A percentile compares a stretch with the other conserved stretches of the same genome.
Evolutionary conservation across 2,797 vertebrate genomes (phyloP).

Genomic region (Argyrosomus regius): DNA sequence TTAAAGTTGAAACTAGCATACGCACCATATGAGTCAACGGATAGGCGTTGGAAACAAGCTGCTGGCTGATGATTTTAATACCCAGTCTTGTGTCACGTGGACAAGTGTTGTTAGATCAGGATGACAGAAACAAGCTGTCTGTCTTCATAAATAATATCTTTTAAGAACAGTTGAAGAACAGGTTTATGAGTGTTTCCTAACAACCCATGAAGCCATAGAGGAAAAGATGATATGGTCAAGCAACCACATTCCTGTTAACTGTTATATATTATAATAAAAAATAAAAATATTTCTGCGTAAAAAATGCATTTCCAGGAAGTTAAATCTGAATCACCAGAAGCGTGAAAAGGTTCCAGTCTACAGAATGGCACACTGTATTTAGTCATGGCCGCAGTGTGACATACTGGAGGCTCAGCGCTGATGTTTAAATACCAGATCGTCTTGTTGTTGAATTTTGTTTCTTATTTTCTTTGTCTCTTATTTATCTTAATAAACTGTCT

Average conservation of each 20-base stretch:
- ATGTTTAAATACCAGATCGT: not conserved
- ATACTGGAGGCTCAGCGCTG: not conserved
- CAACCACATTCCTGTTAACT: not conserved
- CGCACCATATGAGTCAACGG: not conserved
- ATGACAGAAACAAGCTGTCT: not conserved
- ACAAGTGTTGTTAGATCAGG: not conserved
- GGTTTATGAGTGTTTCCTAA: not conserved
- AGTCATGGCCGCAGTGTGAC: conserved; percentile 3
- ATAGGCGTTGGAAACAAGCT: not conserved
- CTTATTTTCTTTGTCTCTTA: not conserved
- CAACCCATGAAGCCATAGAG: not conserved
- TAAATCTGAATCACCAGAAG: conserved; percentile 31
- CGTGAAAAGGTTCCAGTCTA: conserved; percentile 29
- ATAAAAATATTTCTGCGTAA: not conserved
- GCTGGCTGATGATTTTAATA: not conserved
- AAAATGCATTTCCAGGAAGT: conserved; percentile 36
- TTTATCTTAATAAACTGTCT: not conserved
- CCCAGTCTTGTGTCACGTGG: not conserved
- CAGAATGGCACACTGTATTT: conserved; percentile 22
- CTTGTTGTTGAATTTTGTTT: not conserved
- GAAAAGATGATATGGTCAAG: conserved; percentile 12
- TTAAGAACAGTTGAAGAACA: not conserved
- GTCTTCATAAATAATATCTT: not conserved
- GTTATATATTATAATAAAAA: no score
- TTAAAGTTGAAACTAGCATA: not conserved